Evolutionary conservation across 2,113 vertebrate species (phyloP).

Genomic region (Nyctereutes procyonoides): DNA sequence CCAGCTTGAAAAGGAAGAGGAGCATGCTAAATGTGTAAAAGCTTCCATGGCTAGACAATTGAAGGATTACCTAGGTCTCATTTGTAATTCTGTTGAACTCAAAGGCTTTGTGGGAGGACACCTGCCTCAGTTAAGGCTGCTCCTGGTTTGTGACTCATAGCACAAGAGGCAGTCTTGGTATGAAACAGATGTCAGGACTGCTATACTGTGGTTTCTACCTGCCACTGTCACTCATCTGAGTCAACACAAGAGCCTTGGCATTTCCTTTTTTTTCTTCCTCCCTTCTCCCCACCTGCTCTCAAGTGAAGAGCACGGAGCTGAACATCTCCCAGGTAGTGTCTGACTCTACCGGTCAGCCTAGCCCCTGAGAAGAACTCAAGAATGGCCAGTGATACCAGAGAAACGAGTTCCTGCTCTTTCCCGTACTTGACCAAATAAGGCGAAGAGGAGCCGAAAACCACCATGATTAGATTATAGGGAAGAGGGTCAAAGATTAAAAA

Average conservation of each 20-base stretch:
- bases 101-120: neutral
- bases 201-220: neutral
- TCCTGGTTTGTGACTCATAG: neutral
- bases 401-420: constrained; percentile 65
- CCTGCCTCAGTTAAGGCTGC: neutral
- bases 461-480: constrained; percentile 87
- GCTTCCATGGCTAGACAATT: neutral
- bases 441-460: constrained; percentile 82
- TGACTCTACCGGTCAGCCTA: neutral
- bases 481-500: constrained; percentile 90
- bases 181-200: neutral
- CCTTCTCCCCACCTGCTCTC: no score
- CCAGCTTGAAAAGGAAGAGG: constrained; percentile 26
- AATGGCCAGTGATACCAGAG: neutral
- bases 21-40: neutral
- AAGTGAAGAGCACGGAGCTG: neutral
- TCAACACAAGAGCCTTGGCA: neutral
- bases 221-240: neutral
- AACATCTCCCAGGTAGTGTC: neutral
- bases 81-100: neutral
- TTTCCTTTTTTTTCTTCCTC: neutral
- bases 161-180: accelerated
- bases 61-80: neutral
- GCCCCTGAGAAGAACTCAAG: neutral
- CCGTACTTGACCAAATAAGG: constrained; percentile 83